These are phyloP conservation scores for Sphaeramia orbicularis DNA, from an alignment of 2,797 vertebrate species.

Conservation along the genomic window DNA sequence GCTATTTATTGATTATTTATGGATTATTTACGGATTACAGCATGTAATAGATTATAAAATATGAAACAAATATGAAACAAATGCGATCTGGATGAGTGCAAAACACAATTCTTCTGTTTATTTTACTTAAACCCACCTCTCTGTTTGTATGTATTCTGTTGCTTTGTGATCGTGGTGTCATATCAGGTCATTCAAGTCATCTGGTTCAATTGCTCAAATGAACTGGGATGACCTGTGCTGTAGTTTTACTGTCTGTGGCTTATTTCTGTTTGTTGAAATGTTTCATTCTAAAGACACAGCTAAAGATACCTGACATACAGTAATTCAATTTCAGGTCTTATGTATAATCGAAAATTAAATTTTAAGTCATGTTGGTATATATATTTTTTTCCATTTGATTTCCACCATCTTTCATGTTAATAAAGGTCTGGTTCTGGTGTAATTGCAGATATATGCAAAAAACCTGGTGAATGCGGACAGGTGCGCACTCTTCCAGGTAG, in stretches of 20 bases:
- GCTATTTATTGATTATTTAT: too few species aligned
- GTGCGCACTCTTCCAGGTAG: constrained; percentile 99
- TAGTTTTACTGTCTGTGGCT: constrained; percentile 30
- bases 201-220: constrained; percentile 41
- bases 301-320: constrained; percentile 14
- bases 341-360: neutral
- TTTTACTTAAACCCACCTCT: constrained; percentile 39
- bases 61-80: constrained; percentile 25
- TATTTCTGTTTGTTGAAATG: constrained; percentile 28
- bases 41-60: neutral
- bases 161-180: constrained; percentile 55
- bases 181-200: constrained; percentile 56
- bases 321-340: neutral
- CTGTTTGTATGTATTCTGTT: constrained; percentile 55
- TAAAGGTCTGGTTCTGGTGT: constrained; percentile 29
- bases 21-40: too few species aligned
- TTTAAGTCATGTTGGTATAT: neutral
- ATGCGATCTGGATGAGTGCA: constrained; percentile 17
- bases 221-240: constrained; percentile 41
- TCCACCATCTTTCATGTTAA: constrained; percentile 17
- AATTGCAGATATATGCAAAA: constrained; percentile 99
- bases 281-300: constrained; percentile 21
- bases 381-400: constrained; percentile 1
- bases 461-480: constrained; percentile 99
- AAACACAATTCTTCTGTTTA: constrained; percentile 36